Base-by-base conservation (phyloP, 2,888 invertebrate species). In the Germaria angustata region DNA sequence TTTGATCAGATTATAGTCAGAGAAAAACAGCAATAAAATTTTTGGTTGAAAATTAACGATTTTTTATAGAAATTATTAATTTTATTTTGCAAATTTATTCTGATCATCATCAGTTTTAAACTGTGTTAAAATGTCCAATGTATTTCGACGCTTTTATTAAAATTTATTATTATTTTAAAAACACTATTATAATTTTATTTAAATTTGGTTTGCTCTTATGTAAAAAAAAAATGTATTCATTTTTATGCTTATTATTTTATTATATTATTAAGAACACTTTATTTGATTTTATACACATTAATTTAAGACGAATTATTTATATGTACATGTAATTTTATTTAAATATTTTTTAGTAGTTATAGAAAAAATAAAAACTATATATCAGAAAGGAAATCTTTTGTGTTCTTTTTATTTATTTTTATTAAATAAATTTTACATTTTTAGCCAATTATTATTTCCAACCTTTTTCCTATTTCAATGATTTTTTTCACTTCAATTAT, bases 321-420 rank as follows among this genome's bases (percentile, higher is more conserved):
- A 55, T n/a, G n/a, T n/a, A n/a, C n/a, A n/a, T n/a, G n/a, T 68
- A 66, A 59, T 69, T 81, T 83, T 53, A 77, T 66, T 79, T 57
- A 22, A 59, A 73, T 44, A 28, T 72, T 71, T 71, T 59, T 36
- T 57, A 34, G 69, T 71, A 61, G 53, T 28, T 55, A 3, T 55
- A 57, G 39, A 72, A 55, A 77, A 55, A 61, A 66, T 55, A 53
- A 15, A 53, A 24, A 51, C n/a, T 22, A n/a, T 73, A 63, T 81
- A 57, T 76, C 15, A 76, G 59, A 49, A 51, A 36, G 28, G n/a
- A 22, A 9, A 9, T 7, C 7, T 24, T 71, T 36, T 51, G 41
- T 59, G 39, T 57, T 46, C 51, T 69, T 63, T 49, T 68, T 44
- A 28, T 68, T 68, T 28, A 22, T 22, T 79, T 59, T n/a, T 44